Base-by-base conservation (phyloP, 1,140 invertebrate genomes). In the Brachionus angularis region DNA sequence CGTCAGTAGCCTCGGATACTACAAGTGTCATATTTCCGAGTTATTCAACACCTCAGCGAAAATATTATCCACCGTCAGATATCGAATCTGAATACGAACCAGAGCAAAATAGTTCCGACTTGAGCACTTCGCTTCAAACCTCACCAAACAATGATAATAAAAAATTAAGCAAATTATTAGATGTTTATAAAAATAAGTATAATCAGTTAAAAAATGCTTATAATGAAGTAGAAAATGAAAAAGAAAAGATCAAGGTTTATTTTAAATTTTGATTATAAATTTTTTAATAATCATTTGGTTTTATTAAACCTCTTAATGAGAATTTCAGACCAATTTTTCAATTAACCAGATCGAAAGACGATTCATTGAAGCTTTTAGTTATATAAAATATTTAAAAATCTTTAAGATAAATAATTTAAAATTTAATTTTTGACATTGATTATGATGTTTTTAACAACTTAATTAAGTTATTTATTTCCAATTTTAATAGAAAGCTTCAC, bases 11-110 rank as follows among this genome's bases (percentile, higher is more conserved):
- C 44, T 67, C 62, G 16, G 47, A 50, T 18, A 36, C 7, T 0
- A 47, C 47, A 31, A 25, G 27, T 5, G 31, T 18, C 14, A 14
- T 67, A 10, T 50, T 67, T 18, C 29, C 18, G 10, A 46, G 47
- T 27, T 50, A 67, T 50, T 33, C 62, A 18, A 21, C 47, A 21
- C 62, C 62, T 8, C 29, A 18, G 21, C 21, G 62, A 31, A 46
- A 46, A 18, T 67, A 47, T 23, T 67, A 67, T 34, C 62, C 62
- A 27, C 62, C 62, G 23, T 47, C 42, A 47, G 62, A 67, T 33
- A 29, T 67, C 7, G 62, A 67, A 25, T 67, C 62, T 25, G 62
- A 67, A 50, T n/a, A 47, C 12, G 62, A 67, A 18, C n/a, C n/a
- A n/a, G n/a, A n/a, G n/a, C n/a, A n/a, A n/a, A n/a, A n/a, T n/a